A percentile compares a stretch with the other conserved stretches of the same genome.
Conservation (phyloP, 2,888 invertebrate genomes). For the Eilema caniola region DNA sequence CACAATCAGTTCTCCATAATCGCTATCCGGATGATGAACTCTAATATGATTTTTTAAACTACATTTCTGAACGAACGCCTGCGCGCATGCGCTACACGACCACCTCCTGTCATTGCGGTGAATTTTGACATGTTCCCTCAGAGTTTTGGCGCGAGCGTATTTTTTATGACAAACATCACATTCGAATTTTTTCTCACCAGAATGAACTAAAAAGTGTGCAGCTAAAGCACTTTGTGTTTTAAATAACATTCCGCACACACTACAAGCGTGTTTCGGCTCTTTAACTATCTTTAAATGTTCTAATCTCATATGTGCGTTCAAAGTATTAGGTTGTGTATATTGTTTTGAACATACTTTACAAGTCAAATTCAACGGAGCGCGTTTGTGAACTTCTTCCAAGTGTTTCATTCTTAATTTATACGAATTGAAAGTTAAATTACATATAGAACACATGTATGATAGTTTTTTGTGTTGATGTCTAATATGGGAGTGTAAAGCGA, state of each 20-base stretch:
- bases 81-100: conserved; percentile 53
- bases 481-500: conserved; percentile 49
- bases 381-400: conserved; percentile 44
- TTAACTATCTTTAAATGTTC: conserved; percentile 36
- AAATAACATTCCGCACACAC: conserved; percentile 39
- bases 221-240: conserved; percentile 26
- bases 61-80: conserved; percentile 62
- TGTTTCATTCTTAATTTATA: conserved; percentile 35
- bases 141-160: conserved; percentile 54
- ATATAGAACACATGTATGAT: conserved; percentile 45
- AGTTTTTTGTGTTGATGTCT: conserved; percentile 62
- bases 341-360: conserved; percentile 46
- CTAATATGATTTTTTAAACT: conserved; percentile 59
- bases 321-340: conserved; percentile 33
- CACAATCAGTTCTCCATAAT: conserved; percentile 37
- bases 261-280: conserved; percentile 36
- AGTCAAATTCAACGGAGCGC: conserved; percentile 38
- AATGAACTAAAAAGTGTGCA: conserved; percentile 37
- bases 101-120: conserved; percentile 59
- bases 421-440: conserved; percentile 37
- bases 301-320: conserved; percentile 40
- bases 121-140: conserved; percentile 59
- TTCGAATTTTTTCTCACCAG: conserved; percentile 66
- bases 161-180: conserved; percentile 72
- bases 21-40: conserved; percentile 40